Evolutionary conservation across 2,888 invertebrate species (phyloP).

Genomic region (Mimachlamys varia): DNA sequence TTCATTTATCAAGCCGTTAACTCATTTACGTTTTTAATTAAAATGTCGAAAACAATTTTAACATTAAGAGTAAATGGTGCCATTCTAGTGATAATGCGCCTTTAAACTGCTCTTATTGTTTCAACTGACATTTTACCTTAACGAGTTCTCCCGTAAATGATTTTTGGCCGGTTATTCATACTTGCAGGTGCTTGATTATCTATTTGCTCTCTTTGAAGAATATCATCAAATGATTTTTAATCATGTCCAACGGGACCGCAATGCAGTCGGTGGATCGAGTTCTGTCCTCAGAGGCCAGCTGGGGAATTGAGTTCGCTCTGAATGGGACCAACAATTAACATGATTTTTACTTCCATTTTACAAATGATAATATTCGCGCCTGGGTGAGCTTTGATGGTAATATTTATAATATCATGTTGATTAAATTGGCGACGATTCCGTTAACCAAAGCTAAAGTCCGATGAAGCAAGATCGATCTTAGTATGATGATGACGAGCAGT

Average conservation of each 20-base stretch:
- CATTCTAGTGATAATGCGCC: background rate
- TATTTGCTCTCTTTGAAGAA: conserved; percentile 23
- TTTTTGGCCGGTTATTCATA: conserved; percentile 10
- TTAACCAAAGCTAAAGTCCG: background rate
- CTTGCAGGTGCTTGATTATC: conserved; percentile 33
- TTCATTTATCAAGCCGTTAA: background rate
- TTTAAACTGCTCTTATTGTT: conserved; percentile 15
- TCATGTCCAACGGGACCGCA: conserved; percentile 31
- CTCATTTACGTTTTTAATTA: conserved; percentile 6
- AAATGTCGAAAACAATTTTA: conserved; percentile 19
- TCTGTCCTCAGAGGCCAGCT: background rate
- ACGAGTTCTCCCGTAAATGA: conserved; percentile 4
- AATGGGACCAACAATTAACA: conserved; percentile 19
- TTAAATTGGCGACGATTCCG: conserved; percentile 26
- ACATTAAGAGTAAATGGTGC: background rate
- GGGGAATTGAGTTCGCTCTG: background rate
- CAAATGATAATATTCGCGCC: conserved; percentile 19
- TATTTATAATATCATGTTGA: conserved; percentile 33
- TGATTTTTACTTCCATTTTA: conserved; percentile 33
- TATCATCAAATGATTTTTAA: conserved; percentile 33
- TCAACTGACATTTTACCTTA: conserved; percentile 26
- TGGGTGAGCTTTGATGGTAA: conserved; percentile 36
- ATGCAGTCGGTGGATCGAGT: conserved; percentile 12
- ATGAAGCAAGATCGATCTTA: background rate
- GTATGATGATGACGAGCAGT: background rate